Conservation (phyloP, 2,113 vertebrate genomes). For the Xiphorhynchus elegans region DNA sequence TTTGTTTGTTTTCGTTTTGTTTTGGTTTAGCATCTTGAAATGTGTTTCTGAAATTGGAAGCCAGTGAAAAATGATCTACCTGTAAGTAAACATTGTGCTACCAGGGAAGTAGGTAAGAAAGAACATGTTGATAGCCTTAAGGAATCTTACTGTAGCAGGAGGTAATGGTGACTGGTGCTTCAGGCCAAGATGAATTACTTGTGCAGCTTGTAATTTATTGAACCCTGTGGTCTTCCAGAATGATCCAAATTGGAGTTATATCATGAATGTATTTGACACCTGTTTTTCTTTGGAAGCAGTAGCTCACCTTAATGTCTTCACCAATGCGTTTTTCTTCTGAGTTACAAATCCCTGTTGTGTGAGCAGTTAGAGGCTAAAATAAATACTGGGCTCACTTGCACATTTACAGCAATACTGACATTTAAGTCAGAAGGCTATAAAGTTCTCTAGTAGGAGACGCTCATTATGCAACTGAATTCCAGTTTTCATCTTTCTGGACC, state of each 20-base stretch:
- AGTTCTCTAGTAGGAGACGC: background rate
- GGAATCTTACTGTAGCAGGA: conserved; percentile 11
- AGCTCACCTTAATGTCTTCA: conserved; percentile 2
- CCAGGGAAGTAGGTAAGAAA: background rate
- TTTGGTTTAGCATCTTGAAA: background rate
- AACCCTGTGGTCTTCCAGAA: conserved; percentile 16
- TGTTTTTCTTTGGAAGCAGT: background rate
- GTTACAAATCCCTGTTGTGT: background rate
- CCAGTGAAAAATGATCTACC: background rate
- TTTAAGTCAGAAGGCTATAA: background rate
- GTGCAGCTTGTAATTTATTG: conserved; percentile 20
- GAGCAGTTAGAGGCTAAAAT: background rate
- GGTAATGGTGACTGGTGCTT: background rate
- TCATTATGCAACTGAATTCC: background rate
- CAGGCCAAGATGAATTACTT: conserved; percentile 30
- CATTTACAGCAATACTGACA: background rate
- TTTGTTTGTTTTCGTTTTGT: background rate
- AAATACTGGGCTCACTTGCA: background rate
- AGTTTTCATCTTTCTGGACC: background rate
- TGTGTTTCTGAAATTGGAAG: background rate
- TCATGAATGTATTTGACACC: background rate
- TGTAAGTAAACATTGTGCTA: background rate
- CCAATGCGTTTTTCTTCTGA: background rate
- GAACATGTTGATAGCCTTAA: background rate
- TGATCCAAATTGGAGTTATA: background rate